Evolutionary conservation across 2,888 invertebrate genomes (phyloP), one percentile per base, ranked within the genome.

Genomic region (Parnassius mnemosyne): DNA sequence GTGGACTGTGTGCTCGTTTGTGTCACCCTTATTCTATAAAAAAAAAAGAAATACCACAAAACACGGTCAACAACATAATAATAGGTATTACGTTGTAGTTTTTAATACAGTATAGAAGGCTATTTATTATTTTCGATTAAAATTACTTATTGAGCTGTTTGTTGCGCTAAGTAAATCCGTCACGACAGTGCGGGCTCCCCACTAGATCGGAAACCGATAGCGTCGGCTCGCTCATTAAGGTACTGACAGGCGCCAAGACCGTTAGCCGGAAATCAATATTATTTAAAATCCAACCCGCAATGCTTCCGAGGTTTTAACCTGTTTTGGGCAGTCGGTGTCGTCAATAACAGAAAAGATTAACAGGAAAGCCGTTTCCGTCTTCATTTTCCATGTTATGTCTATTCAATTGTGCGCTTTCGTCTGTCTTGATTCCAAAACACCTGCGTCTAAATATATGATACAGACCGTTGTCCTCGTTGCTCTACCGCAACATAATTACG

Each of bases 231-330:
- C 75, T 59, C 53, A 78, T 79, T 80, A 76, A 77, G 20, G 78
- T 80, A 78, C 79, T 77, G 78, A 76, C 79, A 80, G 78, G 77
- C 75, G 76, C 73, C 71, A 72, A 71, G 71, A 74, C 85, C 86
- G 87, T 81, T 87, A 85, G 74, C 86, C 87, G 89, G 89, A 88
- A 82, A 85, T 83, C 78, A 79, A 78, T 71, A 78, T 80, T 85
- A 81, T 80, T 77, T 73, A 76, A 78, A 80, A 34, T 7, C 1
- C 49, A 72, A 73, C 77, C 59, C 41, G 46, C 43, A 43, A 47
- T 57, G 72, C 76, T 75, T 74, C 68, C 67, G 66, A 68, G 64
- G 61, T 63, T 63, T 61, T 66, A 54, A 60, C 64, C 61, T 47
- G 54, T 59, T 59, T 60, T 60, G 65, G 64, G 53, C 68, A 63